A percentile compares a stretch with the other conserved stretches of the same genome.
Evolutionary conservation across 2,113 vertebrate species (phyloP).

Genomic region (Nannobrachium achirus): DNA sequence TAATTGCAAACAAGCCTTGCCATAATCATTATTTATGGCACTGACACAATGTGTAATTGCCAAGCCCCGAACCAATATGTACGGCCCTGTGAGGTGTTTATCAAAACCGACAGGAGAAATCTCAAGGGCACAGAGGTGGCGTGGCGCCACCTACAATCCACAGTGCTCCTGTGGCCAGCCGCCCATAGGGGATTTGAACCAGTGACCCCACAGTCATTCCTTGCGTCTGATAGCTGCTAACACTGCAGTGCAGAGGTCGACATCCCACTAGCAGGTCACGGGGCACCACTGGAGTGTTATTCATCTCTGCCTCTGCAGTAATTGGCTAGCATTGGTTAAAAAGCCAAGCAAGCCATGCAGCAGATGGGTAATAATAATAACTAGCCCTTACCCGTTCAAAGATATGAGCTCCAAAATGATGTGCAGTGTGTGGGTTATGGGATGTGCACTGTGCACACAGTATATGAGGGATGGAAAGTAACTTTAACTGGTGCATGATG

Average conservation of each 20-base stretch:
- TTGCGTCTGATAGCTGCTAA: slow-evolving; percentile 29
- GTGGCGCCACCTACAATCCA: slow-evolving; percentile 4
- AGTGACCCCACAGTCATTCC: slow-evolving; percentile 35
- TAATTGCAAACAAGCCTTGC: slow-evolving; percentile 69
- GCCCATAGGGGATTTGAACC: slow-evolving; percentile 49
- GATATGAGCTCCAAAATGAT: no score
- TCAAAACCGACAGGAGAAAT: slow-evolving; percentile 51
- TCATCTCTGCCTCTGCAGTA: slow-evolving; percentile 47
- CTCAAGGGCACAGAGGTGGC: slow-evolving; percentile 49
- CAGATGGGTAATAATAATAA: background rate
- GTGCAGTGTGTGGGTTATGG: no score
- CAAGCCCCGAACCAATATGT: slow-evolving; percentile 43
- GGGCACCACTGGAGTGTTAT: slow-evolving; percentile 32
- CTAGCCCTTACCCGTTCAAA: no score
- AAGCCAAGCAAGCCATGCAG: background rate
- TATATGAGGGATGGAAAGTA: no score
- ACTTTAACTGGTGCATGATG: no score
- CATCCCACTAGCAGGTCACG: slow-evolving; percentile 24
- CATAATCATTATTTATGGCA: slow-evolving; percentile 73
- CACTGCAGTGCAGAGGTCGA: slow-evolving; percentile 29
- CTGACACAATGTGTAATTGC: slow-evolving; percentile 60
- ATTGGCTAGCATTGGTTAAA: slow-evolving; percentile 42
- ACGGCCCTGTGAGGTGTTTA: slow-evolving; percentile 50
- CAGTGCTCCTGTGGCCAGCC: slow-evolving; percentile 1
- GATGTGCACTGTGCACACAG: no score